Evolutionary conservation across 1,140 invertebrate species (phyloP).

Genomic region (Bombus consobrinus): DNA sequence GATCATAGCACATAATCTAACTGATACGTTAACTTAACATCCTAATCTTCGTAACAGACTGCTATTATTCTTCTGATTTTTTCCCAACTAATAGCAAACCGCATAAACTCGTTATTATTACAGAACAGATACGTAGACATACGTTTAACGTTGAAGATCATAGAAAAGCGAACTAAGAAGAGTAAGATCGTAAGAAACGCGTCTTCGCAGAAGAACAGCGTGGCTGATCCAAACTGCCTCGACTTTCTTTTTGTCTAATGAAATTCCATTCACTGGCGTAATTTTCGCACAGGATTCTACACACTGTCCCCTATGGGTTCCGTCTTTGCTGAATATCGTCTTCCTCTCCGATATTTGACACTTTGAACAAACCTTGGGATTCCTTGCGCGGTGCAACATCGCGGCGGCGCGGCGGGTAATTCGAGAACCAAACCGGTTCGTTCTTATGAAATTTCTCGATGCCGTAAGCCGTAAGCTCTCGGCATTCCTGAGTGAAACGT

Average conservation of each 20-base stretch:
- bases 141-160: too few species aligned
- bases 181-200: neutral
- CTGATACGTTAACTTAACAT: too few species aligned
- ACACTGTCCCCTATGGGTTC: neutral
- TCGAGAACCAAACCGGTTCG: constrained; percentile 58
- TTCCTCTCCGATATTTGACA: constrained; percentile 42
- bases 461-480: constrained; percentile 49
- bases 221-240: neutral
- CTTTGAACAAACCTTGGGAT: constrained; percentile 40
- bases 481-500: constrained; percentile 34
- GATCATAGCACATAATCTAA: too few species aligned
- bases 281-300: neutral
- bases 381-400: neutral
- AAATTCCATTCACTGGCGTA: neutral
- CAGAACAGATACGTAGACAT: too few species aligned
- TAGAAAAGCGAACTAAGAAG: neutral
- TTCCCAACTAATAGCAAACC: too few species aligned
- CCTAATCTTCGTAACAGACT: too few species aligned
- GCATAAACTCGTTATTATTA: too few species aligned
- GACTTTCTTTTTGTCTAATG: neutral
- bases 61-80: too few species aligned
- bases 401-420: constrained; percentile 27
- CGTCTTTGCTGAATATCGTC: constrained; percentile 21
- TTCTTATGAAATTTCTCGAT: constrained; percentile 59
- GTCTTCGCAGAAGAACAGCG: neutral